A percentile compares a stretch with the other conserved stretches of the same genome.
phyloP scores from a whole-genome alignment of 2,888 invertebrate genomes.

The Fissipunctia ypsillon region DNA sequence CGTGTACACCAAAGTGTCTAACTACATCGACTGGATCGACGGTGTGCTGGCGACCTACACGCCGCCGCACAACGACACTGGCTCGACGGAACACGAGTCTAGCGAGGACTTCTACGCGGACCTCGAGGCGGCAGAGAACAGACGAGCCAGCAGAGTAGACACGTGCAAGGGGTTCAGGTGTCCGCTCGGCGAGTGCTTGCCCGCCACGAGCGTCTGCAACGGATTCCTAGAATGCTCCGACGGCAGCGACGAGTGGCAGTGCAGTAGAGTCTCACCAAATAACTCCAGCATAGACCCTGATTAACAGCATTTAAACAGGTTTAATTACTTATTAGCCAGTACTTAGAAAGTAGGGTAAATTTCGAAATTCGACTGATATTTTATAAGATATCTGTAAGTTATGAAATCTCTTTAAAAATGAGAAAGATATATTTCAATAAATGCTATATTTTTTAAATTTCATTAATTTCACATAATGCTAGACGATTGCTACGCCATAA shows the following conservation, averaged over 20 bases:
- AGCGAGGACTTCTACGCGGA: conserved; percentile 83
- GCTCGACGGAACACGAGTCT: conserved; percentile 70
- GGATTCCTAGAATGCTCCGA: conserved; percentile 95
- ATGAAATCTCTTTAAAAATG: conserved; percentile 59
- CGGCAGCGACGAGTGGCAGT: conserved; percentile 93
- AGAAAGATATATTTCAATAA: conserved; percentile 61
- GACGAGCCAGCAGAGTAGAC: conserved; percentile 77
- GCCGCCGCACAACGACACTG: conserved; percentile 72
- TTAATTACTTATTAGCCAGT: conserved; percentile 82
- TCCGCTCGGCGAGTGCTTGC: conserved; percentile 94
- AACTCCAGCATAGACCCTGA: conserved; percentile 80
- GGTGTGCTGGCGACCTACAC: conserved; percentile 86
- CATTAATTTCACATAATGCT: conserved; percentile 51
- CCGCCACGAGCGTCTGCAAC: conserved; percentile 93
- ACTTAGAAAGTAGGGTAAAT: conserved; percentile 77
- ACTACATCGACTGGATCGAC: conserved; percentile 94
- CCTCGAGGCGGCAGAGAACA: conserved; percentile 85
- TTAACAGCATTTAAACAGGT: conserved; percentile 68
- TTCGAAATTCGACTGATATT: conserved; percentile 88
- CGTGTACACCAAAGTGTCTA: conserved; percentile 94
- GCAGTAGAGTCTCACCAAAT: conserved; percentile 78
- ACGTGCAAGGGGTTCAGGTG: conserved; percentile 93
- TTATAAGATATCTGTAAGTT: conserved; percentile 83
- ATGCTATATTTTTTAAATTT: conserved; percentile 57
- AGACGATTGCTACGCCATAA: conserved; percentile 73